Evolutionary conservation across 2,888 invertebrate genomes (phyloP).

Genomic region (Meliscaeva auricollis): DNA sequence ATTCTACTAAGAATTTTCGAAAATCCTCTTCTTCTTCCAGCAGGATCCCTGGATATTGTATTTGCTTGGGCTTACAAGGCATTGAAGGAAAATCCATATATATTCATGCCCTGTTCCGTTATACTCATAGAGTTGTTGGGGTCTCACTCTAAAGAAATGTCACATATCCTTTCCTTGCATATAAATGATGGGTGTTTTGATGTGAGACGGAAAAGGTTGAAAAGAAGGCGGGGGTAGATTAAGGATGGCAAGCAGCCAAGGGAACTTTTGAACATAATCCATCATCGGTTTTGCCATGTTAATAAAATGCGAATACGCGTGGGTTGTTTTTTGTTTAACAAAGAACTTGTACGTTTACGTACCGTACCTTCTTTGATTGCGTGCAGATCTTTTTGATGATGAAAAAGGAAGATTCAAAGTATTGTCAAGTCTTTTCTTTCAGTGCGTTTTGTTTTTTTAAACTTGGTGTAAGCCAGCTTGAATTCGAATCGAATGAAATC

Average conservation of each 20-base stretch:
- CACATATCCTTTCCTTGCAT: conserved; percentile 28
- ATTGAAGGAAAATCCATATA: conserved; percentile 52
- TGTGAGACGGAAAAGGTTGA: background rate
- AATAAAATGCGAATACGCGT: conserved; percentile 6
- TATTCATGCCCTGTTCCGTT: conserved; percentile 1
- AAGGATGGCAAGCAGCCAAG: background rate
- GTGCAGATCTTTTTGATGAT: background rate
- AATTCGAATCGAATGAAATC: conserved; percentile 1
- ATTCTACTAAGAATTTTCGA: conserved; percentile 53
- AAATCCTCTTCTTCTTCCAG: conserved; percentile 40
- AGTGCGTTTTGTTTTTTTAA: background rate
- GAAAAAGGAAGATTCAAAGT: background rate
- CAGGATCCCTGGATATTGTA: background rate
- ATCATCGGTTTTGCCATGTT: conserved; percentile 55
- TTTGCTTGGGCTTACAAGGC: background rate
- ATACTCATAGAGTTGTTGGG: background rate
- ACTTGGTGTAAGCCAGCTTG: background rate
- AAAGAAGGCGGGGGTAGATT: background rate
- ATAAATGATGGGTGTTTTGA: background rate
- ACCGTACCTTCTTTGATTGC: background rate
- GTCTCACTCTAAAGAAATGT: conserved; percentile 32
- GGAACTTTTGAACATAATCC: conserved; percentile 51
- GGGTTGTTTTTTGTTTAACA: conserved; percentile 8
- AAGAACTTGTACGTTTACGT: too few relatives aligned
- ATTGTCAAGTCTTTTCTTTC: background rate